These are phyloP conservation scores for Drosophila kepulauana DNA, from an alignment of 1,140 invertebrate species.

Conservation along the genomic window DNA sequence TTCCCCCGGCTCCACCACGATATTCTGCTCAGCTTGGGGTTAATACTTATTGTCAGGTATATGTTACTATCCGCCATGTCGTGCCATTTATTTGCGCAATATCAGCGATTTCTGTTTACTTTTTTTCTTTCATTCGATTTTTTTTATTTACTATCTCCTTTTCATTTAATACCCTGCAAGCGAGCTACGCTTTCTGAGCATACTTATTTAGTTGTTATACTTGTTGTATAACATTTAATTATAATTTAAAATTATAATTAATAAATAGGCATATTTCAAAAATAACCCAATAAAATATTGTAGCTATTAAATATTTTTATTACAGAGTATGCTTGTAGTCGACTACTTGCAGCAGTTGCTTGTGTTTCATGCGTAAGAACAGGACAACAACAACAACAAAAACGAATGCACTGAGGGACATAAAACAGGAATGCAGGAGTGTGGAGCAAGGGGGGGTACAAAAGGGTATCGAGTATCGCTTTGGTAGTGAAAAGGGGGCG, in stretches of 20 bases:
- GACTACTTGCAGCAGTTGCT: background rate
- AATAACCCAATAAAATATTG: no score
- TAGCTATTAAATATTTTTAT: no score
- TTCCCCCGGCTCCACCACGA: background rate
- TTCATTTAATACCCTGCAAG: conserved; percentile 33
- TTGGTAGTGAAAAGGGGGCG: background rate
- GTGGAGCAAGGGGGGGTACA: no score
- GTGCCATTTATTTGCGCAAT: conserved; percentile 59
- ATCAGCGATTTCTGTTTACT: conserved; percentile 51
- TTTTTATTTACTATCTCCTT: background rate
- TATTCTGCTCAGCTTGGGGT: conserved; percentile 33
- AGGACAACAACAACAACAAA: conserved; percentile 28
- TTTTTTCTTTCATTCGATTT: background rate
- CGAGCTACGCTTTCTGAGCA: no score
- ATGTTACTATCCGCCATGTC: conserved; percentile 39
- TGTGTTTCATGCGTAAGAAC: conserved; percentile 9
- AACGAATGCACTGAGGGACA: conserved; percentile 29
- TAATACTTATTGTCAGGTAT: conserved; percentile 64
- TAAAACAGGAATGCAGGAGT: no score
- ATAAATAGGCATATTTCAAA: no score
- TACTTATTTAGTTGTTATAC: no score
- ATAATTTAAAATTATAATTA: no score
- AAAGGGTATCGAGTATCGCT: background rate
- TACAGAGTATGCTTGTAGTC: conserved; percentile 14
- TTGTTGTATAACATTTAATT: no score